Conservation (phyloP, 2,113 vertebrate species). For the Typhlomys cinereus region DNA sequence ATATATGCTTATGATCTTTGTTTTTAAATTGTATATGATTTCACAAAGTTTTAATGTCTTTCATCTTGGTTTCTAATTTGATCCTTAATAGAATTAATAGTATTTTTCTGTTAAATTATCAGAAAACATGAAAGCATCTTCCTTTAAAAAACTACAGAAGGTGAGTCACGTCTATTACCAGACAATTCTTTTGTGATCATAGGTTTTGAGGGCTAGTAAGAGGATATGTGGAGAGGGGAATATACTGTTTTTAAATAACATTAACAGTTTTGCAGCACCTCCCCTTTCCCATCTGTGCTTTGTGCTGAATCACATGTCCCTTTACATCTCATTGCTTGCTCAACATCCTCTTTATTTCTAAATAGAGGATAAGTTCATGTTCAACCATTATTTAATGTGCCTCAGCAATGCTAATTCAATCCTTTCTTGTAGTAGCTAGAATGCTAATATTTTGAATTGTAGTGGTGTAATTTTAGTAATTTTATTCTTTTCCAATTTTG, state of each 20-base stretch:
- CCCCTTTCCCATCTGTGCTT: not conserved
- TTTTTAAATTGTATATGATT: not conserved
- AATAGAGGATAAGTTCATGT: not conserved
- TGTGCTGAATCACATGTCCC: not conserved
- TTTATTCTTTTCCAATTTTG: slow-evolving; percentile 22
- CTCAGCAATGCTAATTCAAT: slow-evolving; percentile 1
- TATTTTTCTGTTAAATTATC: slow-evolving; percentile 99
- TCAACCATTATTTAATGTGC: not conserved
- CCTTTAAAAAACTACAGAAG: slow-evolving; percentile 99
- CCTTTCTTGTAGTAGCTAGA: not conserved
- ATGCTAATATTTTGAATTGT: slow-evolving; percentile 17
- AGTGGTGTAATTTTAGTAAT: not conserved
- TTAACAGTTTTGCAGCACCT: not conserved
- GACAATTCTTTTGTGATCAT: not conserved
- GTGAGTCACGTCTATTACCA: slow-evolving; percentile 78
- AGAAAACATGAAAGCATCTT: slow-evolving; percentile 98
- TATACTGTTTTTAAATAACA: not conserved
- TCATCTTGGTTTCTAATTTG: slow-evolving; percentile 2
- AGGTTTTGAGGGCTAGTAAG: not conserved
- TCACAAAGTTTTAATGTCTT: not conserved
- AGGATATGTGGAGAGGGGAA: not conserved
- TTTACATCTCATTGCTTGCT: not conserved
- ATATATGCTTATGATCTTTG: not conserved
- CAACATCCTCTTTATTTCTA: not conserved
- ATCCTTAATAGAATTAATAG: slow-evolving; percentile 89